A percentile compares a stretch with the other conserved stretches of the same genome.
Evolutionary conservation across 2,888 invertebrate species (phyloP).

Genomic region (Lissocephala sabroskyi): DNA sequence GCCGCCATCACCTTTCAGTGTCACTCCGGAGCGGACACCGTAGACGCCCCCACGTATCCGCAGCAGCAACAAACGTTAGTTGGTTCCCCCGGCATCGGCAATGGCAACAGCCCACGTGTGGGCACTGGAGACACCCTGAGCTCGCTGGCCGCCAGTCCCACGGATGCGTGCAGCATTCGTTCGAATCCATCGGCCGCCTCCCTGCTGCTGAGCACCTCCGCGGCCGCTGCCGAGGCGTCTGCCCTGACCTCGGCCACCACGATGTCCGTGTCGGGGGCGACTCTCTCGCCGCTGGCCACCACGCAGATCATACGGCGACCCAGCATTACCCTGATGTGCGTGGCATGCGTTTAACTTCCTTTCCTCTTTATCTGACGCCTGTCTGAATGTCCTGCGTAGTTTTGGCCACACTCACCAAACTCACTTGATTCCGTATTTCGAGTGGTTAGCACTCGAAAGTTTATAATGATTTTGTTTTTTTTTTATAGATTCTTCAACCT

Average conservation of each 20-base stretch:
- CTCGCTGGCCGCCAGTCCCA: slow-evolving; percentile 70
- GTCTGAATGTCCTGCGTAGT: no score
- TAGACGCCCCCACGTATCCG: slow-evolving; percentile 20
- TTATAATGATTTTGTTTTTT: no score
- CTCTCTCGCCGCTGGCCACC: slow-evolving; percentile 70
- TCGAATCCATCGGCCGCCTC: slow-evolving; percentile 71
- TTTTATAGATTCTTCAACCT: no score
- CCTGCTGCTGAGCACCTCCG: slow-evolving; percentile 60
- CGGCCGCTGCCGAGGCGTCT: slow-evolving; percentile 56
- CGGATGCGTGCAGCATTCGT: slow-evolving; percentile 69
- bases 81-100: slow-evolving; percentile 41
- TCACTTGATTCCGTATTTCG: no score
- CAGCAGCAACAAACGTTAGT: slow-evolving; percentile 21
- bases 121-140: slow-evolving; percentile 59
- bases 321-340: slow-evolving; percentile 73
- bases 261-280: slow-evolving; percentile 56
- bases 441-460: no score
- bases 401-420: no score
- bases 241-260: slow-evolving; percentile 38
- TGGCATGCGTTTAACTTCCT: no score
- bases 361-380: no score
- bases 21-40: slow-evolving; percentile 36
- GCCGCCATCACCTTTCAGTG: slow-evolving; percentile 69
- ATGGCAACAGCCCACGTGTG: slow-evolving; percentile 43
- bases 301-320: slow-evolving; percentile 72